Evolutionary conservation across 2,113 vertebrate species (phyloP), one percentile per base, ranked within the genome.

Genomic region (Piprites chloris): DNA sequence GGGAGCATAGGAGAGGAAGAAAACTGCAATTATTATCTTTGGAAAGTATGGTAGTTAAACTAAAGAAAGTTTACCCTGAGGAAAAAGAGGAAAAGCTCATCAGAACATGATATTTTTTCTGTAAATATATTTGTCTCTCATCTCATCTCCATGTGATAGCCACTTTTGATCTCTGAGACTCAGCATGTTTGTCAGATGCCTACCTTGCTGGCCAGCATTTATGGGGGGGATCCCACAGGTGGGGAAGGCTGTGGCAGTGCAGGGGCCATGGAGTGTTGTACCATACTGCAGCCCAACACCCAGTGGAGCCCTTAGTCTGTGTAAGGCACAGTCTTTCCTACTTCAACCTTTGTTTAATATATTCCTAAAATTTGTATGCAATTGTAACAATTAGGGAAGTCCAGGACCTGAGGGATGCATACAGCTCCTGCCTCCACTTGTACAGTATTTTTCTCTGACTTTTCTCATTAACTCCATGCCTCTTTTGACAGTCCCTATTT

Each of bases 221-320:
- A 1, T 27, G 21, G 16, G 14, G 14, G 17, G 11, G 63, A n/a
- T 26, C 28, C 35, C n/a, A 20, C 19, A 65, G 62, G 6, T 0
- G 0, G 6, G n/a, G 17, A 41, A 24, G 22, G 27, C 32, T 85
- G 9, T 16, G 24, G 27, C 32, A 37, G 35, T 17, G 46, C 24
- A 41, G 24, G 15, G 69, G 20, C 22, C 37, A 30, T 7, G 12
- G 19, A 24, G 12, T 20, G 6, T n/a, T 2, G 1, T 26, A 53
- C 8, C 2, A 1, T 39, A 26, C 24, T 85, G 37, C 46, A 84
- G 12, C 32, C 16, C 37, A 87, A 37, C 49, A 56, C 21, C 2
- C 19, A 41, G 16, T 11, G 4, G 4, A 91, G 11, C 23, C 8
- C 12, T 75, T 27, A 20, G n/a, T n/a, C n/a, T n/a, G n/a, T 3